Conservation (phyloP, 2,888 invertebrate species). For the Ochropleura leucogaster region DNA sequence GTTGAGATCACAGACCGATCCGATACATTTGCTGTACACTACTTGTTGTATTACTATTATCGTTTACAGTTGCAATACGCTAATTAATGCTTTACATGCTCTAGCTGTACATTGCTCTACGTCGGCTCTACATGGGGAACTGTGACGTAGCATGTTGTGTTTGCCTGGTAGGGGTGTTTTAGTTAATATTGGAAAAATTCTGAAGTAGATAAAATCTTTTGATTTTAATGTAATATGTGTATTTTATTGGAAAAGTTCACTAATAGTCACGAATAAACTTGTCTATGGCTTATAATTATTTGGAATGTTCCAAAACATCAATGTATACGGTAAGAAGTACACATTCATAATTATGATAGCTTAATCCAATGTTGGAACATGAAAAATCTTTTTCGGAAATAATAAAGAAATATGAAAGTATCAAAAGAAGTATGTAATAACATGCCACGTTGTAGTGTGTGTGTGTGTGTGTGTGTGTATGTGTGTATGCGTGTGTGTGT, state of each 20-base stretch:
- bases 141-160: not conserved
- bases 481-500: too few relatives aligned
- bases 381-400: not conserved
- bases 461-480: too few relatives aligned
- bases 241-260: not conserved
- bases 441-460: not conserved
- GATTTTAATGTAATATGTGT: not conserved
- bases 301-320: not conserved
- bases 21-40: slow-evolving; percentile 23
- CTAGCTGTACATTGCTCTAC: slow-evolving; percentile 5
- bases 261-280: not conserved
- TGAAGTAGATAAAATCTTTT: not conserved
- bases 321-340: not conserved
- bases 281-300: not conserved
- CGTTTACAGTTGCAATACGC: slow-evolving; percentile 20
- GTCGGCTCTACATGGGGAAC: not conserved
- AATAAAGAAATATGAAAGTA: not conserved
- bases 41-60: slow-evolving; percentile 29
- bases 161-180: not conserved
- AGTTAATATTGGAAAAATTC: not conserved
- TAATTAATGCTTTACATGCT: slow-evolving; percentile 27
- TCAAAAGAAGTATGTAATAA: not conserved
- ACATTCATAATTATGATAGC: not conserved
- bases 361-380: not conserved
- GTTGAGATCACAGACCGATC: slow-evolving; percentile 5